Percentiles rank a stretch among this genome's conserved stretches.
Evolutionary conservation across 2,797 vertebrate species (phyloP).

Genomic region (Parotocinclus haroldoi): DNA sequence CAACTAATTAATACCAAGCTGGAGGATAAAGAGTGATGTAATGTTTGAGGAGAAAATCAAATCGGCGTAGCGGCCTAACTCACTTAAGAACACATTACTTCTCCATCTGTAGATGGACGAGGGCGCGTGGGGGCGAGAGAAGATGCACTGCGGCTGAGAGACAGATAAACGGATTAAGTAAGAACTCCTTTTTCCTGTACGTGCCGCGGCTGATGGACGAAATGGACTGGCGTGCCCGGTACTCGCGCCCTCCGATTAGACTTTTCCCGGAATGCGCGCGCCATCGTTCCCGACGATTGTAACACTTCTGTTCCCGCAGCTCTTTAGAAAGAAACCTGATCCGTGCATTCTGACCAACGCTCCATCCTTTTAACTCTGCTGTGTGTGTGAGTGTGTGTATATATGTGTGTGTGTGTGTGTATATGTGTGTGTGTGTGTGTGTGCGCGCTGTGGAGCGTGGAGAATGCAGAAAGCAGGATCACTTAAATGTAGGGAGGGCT

Average conservation of each 20-base stretch:
- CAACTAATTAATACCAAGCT: constrained; percentile 55
- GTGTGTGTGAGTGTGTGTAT: constrained; percentile 13
- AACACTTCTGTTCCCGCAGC: constrained; percentile 58
- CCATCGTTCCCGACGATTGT: constrained; percentile 58
- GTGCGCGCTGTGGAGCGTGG: neutral
- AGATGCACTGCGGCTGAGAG: constrained; percentile 48
- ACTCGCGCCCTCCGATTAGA: constrained; percentile 44
- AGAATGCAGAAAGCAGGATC: constrained; percentile 15
- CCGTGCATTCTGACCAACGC: constrained; percentile 43
- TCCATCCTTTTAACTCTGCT: constrained; percentile 51
- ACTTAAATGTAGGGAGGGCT: constrained; percentile 20
- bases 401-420: constrained; percentile 1
- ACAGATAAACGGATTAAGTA: constrained; percentile 55
- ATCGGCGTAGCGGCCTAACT: constrained; percentile 52
- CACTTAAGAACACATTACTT: constrained; percentile 59
- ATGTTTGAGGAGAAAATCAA: constrained; percentile 55
- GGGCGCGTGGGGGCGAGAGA: constrained; percentile 33
- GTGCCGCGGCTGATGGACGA: constrained; percentile 54
- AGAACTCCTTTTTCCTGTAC: constrained; percentile 59
- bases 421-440: neutral
- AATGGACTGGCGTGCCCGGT: constrained; percentile 51
- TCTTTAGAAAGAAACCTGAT: constrained; percentile 60
- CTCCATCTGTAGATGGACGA: constrained; percentile 48
- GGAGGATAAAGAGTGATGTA: constrained; percentile 57
- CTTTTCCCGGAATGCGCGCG: constrained; percentile 57